Conservation (phyloP, 2,888 invertebrate genomes). For the Heliconius ismenius region DNA sequence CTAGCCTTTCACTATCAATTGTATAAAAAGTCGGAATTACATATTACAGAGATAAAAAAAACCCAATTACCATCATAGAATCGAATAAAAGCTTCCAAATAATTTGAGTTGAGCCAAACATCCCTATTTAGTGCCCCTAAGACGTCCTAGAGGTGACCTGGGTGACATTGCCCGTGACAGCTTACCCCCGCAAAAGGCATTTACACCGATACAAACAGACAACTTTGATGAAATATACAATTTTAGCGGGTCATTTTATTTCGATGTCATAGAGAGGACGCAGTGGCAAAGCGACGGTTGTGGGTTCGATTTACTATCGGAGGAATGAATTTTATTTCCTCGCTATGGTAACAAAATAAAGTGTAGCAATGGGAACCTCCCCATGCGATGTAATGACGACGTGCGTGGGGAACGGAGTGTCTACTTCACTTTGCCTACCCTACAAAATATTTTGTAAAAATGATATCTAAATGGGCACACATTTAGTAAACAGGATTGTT, state of each 20-base stretch:
- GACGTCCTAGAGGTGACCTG: conserved; percentile 18
- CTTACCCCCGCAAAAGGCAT: background rate
- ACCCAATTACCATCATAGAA: background rate
- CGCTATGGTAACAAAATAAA: background rate
- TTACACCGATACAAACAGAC: background rate
- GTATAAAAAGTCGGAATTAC: background rate
- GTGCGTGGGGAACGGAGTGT: no score
- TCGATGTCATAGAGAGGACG: background rate
- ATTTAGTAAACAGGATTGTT: no score
- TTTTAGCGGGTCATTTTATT: background rate
- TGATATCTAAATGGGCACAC: no score
- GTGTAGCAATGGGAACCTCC: background rate
- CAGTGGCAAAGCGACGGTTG: background rate
- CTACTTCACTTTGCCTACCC: no score
- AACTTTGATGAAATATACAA: background rate
- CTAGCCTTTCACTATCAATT: background rate
- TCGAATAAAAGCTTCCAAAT: conserved; percentile 10
- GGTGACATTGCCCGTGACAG: conserved; percentile 7
- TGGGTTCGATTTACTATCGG: background rate
- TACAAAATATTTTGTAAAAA: no score
- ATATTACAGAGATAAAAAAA: background rate
- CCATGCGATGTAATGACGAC: no score
- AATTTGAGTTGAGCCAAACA: background rate
- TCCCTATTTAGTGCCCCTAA: background rate
- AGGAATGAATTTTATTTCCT: background rate